Evolutionary conservation across 2,888 invertebrate species (phyloP).

Genomic region (Rhaphigaster nebulosa): DNA sequence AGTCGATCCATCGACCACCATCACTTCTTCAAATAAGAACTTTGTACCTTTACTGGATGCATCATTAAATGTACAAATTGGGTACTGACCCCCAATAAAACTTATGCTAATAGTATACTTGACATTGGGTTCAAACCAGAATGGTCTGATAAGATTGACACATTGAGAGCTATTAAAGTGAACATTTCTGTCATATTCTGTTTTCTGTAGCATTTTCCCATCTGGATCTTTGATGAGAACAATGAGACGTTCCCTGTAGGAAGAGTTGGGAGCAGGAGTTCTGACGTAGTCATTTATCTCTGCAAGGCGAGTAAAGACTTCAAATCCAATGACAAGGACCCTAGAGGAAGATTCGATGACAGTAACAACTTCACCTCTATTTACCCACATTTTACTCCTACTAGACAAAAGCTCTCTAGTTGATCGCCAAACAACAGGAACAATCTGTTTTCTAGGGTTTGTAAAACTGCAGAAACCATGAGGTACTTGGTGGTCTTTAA

Average conservation of each 20-base stretch:
- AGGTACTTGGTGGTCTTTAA: conserved; percentile 43
- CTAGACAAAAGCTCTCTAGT: conserved; percentile 59
- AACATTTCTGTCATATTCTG: conserved; percentile 69
- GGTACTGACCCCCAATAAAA: conserved; percentile 64
- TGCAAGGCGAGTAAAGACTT: conserved; percentile 68
- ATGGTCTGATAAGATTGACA: conserved; percentile 70
- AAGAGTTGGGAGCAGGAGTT: conserved; percentile 30
- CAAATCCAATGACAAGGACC: conserved; percentile 68
- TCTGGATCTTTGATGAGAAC: conserved; percentile 68
- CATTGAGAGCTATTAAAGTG: conserved; percentile 71
- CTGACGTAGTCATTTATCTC: conserved; percentile 53
- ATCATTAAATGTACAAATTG: conserved; percentile 62
- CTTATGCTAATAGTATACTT: conserved; percentile 64
- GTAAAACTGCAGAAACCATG: conserved; percentile 66
- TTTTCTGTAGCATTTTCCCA: conserved; percentile 69
- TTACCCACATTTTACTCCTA: conserved; percentile 62
- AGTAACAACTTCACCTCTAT: conserved; percentile 63
- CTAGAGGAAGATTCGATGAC: conserved; percentile 71
- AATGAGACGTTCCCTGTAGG: conserved; percentile 58
- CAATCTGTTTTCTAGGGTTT: conserved; percentile 67
- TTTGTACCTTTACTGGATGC: conserved; percentile 62
- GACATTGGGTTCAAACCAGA: conserved; percentile 65
- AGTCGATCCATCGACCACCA: not conserved
- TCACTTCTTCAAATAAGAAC: conserved; percentile 58
- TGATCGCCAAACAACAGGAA: conserved; percentile 70